Evolutionary conservation across 2,797 vertebrate species (phyloP), one percentile per base, ranked within the genome.

Genomic region (Avahi laniger): DNA sequence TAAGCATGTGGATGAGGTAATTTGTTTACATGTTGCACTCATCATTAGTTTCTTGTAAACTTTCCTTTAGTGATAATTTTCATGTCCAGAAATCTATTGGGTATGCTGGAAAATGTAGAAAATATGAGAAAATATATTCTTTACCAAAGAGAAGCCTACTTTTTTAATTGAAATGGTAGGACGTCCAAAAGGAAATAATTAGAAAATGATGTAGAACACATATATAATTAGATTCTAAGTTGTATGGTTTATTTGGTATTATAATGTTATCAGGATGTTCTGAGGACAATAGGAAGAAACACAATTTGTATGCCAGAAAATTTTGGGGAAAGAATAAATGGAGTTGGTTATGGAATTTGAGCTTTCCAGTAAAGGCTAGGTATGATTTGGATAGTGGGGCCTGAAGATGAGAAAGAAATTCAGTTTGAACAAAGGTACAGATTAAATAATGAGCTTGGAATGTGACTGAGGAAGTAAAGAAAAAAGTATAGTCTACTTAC

Each of bases 1-100:
- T 70, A 99, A 99, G 76, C 99, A 98, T 95, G 96, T 99, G 57
- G 97, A 99, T 83, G 95, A 99, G 98, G 99, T 99, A 98, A 88
- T 78, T 59, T 10, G 10, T 87, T 79, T 94, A 9, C 24, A 11
- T 38, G 78, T 89, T 76, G 24, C 5, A 50, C 38, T 70, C 46
- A 24, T 30, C 12, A 26, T 54, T 46, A 24, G 14, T 75, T 94
- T 85, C 41, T 83, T 1, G 46, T 30, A 43, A 30, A 46, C 67
- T 3, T 63, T 48, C 38, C 69, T 38, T 26, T 46, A 26, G 22
- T 72, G 35, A 70, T 43, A 13, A 73, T 52, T 85, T 70, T 46
- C 18, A 20, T 54, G n/a, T 7, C 46, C 14, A 5, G 10, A 28
- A 76, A 80, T 91, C 86, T 83, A 9, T 41, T 84, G 10, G 28